Base-by-base conservation (phyloP, 2,888 invertebrate genomes). In the Sminthurides aquaticus region DNA sequence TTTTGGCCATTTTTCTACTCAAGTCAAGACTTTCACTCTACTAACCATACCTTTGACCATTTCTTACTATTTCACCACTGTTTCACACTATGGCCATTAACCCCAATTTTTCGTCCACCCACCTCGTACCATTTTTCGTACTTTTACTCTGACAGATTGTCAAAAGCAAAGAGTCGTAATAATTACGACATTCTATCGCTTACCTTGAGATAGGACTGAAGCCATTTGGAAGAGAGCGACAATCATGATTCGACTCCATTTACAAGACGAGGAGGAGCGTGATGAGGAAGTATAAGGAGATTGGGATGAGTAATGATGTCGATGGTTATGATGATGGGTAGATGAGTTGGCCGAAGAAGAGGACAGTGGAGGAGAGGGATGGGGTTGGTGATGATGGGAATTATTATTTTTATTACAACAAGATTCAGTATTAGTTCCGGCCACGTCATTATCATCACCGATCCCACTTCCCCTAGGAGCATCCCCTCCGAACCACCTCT, bases 121-220 rank as follows among this genome's bases (percentile, higher is more conserved):
- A n/a, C n/a, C n/a, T n/a, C n/a, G n/a, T n/a, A n/a, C n/a, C n/a
- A n/a, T n/a, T n/a, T n/a, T n/a, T n/a, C n/a, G n/a, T n/a, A n/a
- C n/a, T n/a, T n/a, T n/a, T n/a, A n/a, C n/a, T n/a, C n/a, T n/a
- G n/a, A n/a, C n/a, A n/a, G n/a, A n/a, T n/a, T n/a, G n/a, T n/a
- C n/a, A n/a, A n/a, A n/a, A n/a, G n/a, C n/a, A n/a, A n/a, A n/a
- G n/a, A n/a, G n/a, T n/a, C n/a, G n/a, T n/a, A 54, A 54, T 24
- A 20, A 48, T 48, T 11, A 48, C 11, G 11, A 34, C 43, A 34
- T 11, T 11, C 43, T 11, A 34, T 34, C 43, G 18, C 29, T 29
- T 72, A 74, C 74, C 72, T 74, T 74, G 72, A 70, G 74, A 74
- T 57, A 74, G 69, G 64, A 74, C 74, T 63, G 72, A 67, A 66